These are phyloP conservation scores for Dromococcyx pavoninus DNA, from an alignment of 2,797 vertebrate species.

Conservation along the genomic window DNA sequence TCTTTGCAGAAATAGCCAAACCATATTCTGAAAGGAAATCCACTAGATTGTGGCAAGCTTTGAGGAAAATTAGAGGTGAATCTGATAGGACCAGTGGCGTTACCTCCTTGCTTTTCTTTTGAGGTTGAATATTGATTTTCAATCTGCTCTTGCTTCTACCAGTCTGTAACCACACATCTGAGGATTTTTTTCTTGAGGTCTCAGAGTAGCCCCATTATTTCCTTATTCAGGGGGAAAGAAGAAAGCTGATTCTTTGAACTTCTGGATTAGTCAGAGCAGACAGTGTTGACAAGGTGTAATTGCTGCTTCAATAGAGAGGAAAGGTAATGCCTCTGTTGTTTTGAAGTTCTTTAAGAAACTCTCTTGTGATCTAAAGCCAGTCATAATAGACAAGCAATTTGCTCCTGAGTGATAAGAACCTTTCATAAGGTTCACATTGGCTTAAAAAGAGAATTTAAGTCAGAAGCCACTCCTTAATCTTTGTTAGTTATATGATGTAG, in stretches of 20 bases:
- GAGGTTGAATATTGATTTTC: slow-evolving; percentile 29
- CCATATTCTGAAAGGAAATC: not conserved
- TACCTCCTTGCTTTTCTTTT: not conserved
- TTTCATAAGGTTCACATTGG: not conserved
- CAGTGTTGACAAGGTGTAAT: slow-evolving; percentile 44
- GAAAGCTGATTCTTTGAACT: slow-evolving; percentile 47
- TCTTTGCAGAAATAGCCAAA: not conserved
- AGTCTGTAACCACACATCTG: not conserved
- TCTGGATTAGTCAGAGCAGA: slow-evolving; percentile 43
- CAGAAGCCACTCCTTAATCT: not conserved
- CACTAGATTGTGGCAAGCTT: not conserved
- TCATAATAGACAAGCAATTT: not conserved
- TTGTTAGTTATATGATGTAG: not conserved
- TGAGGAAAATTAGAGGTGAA: slow-evolving; percentile 6
- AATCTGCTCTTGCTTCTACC: not conserved
- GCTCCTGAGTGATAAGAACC: not conserved
- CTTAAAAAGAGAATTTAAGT: not conserved
- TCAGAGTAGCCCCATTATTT: not conserved
- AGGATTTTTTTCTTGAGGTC: not conserved
- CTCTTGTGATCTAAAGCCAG: not conserved
- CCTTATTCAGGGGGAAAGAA: slow-evolving; percentile 1
- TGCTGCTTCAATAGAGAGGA: not conserved
- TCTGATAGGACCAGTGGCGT: not conserved
- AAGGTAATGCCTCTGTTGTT: slow-evolving; percentile 25
- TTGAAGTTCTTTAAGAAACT: slow-evolving; percentile 26